A percentile compares a stretch with the other conserved stretches of the same genome.
Evolutionary conservation across 2,113 vertebrate species (phyloP).

Genomic region (Parus major): DNA sequence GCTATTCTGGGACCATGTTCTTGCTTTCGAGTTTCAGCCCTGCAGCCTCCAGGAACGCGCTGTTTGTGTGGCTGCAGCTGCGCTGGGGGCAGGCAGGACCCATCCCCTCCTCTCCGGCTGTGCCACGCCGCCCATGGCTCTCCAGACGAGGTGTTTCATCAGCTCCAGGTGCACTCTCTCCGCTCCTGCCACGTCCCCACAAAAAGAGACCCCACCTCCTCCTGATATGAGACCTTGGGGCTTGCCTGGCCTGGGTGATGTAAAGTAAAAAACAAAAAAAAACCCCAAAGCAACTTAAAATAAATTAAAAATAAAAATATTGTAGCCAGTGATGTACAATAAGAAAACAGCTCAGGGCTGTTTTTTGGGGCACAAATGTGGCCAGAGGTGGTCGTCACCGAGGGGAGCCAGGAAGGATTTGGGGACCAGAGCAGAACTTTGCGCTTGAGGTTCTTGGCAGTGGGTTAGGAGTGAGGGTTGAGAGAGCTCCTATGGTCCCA

Average conservation of each 20-base stretch:
- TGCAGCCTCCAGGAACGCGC: not conserved
- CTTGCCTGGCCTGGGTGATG: not conserved
- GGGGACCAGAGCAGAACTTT: not conserved
- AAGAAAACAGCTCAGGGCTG: not conserved
- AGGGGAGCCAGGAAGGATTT: not conserved
- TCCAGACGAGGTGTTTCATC: not conserved
- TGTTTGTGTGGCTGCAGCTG: not conserved
- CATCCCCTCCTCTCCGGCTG: not conserved
- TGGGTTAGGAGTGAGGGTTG: not conserved
- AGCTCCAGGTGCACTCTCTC: not conserved
- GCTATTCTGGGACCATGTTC: not conserved
- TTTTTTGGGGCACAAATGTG: not conserved
- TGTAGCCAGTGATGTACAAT: not conserved
- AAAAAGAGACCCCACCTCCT: not conserved
- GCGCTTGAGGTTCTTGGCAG: rapidly evolving
- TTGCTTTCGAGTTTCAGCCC: conserved; percentile 56
- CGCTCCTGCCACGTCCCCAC: not conserved
- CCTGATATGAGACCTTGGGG: rapidly evolving
- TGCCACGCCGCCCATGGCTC: not conserved
- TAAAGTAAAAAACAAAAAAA: too few relatives aligned
- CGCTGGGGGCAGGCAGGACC: not conserved
- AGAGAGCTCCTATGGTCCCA: not conserved
- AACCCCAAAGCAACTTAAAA: too few relatives aligned
- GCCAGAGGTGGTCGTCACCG: rapidly evolving
- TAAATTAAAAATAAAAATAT: too few relatives aligned